Conservation (phyloP, 2,113 vertebrate genomes). For the Acrocephalus kingi region DNA sequence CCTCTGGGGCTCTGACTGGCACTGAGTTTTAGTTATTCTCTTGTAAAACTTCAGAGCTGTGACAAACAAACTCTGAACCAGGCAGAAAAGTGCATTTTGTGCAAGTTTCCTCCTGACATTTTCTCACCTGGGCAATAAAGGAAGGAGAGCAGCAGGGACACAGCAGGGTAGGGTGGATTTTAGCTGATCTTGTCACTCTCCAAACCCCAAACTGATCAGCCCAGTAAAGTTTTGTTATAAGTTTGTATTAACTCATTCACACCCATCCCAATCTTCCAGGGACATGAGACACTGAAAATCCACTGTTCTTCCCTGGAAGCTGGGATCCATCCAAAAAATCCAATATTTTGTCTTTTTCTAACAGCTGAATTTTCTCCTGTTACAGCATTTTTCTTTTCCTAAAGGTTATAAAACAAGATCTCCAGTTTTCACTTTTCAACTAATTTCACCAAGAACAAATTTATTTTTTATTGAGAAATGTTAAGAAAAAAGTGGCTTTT, state of each 20-base stretch:
- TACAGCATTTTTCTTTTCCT: background rate
- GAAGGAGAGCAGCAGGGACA: background rate
- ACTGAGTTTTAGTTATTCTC: background rate
- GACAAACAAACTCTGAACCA: background rate
- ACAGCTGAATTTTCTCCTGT: background rate
- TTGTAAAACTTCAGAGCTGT: accelerated
- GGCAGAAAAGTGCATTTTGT: background rate
- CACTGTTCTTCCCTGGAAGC: background rate
- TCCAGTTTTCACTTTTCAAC: background rate
- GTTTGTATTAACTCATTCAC: background rate
- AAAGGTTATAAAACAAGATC: background rate
- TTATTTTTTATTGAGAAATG: background rate
- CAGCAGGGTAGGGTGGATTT: background rate
- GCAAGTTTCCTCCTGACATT: background rate
- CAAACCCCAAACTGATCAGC: background rate
- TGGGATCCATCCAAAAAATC: background rate
- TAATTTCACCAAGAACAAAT: background rate
- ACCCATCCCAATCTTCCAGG: background rate
- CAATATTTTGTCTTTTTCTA: background rate
- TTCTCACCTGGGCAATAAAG: background rate
- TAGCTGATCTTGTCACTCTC: background rate
- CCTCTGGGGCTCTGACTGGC: background rate
- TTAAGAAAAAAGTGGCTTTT: background rate
- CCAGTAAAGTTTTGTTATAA: background rate
- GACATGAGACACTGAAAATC: background rate